These are phyloP conservation scores for Pterocles burchelli DNA, from an alignment of 2,113 vertebrate genomes.

Conservation along the genomic window DNA sequence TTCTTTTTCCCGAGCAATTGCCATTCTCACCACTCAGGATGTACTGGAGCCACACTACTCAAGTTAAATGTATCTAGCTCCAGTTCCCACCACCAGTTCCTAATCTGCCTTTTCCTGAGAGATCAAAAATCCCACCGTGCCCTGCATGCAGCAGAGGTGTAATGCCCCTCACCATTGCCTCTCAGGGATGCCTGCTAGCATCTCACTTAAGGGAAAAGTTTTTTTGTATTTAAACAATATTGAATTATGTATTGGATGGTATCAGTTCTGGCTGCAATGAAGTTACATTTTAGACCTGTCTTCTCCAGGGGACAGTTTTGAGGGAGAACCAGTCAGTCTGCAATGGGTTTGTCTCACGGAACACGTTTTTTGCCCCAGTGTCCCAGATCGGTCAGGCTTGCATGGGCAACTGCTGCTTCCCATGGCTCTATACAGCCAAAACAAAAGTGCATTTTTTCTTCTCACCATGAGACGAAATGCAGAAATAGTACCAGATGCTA, in stretches of 20 bases:
- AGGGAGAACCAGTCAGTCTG: neutral
- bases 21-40: neutral
- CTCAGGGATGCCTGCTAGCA: neutral
- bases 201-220: neutral
- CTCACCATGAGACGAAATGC: neutral
- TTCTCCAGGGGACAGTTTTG: neutral
- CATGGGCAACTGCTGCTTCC: neutral
- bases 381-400: accelerated
- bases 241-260: neutral
- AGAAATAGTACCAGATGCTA: neutral
- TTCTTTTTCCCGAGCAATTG: neutral
- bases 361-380: neutral
- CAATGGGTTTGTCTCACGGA: neutral
- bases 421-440: neutral
- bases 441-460: neutral
- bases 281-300: neutral
- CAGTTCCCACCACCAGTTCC: neutral
- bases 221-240: neutral
- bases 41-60: neutral
- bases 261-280: neutral
- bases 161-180: neutral
- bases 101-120: neutral
- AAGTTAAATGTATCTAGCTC: neutral
- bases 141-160: neutral
- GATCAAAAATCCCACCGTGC: neutral